Evolutionary conservation across 2,888 invertebrate species (phyloP).

Genomic region (Drosophila meridiana): DNA sequence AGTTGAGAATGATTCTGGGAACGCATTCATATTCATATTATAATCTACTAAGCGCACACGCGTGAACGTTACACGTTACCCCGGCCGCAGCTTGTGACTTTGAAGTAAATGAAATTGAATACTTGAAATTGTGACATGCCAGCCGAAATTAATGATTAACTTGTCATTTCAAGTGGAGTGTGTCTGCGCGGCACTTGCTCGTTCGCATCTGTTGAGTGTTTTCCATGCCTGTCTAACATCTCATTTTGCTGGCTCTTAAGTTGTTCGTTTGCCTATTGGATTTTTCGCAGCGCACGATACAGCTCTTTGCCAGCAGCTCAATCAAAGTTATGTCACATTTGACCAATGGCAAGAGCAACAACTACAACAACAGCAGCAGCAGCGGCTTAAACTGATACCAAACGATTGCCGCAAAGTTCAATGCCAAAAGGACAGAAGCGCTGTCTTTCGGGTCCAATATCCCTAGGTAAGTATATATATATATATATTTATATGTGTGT

Average conservation of each 20-base stretch:
- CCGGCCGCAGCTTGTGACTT: slow-evolving; percentile 27
- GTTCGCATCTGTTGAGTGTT: slow-evolving; percentile 23
- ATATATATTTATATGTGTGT: neutral
- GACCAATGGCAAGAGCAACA: slow-evolving; percentile 29
- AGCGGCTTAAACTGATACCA: slow-evolving; percentile 19
- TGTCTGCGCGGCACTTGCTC: slow-evolving; percentile 5
- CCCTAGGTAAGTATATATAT: slow-evolving; percentile 1
- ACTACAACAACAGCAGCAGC: neutral
- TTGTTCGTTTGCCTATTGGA: slow-evolving; percentile 75
- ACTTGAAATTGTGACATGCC: slow-evolving; percentile 79
- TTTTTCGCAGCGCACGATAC: slow-evolving; percentile 23
- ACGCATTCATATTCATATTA: neutral
- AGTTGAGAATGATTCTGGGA: slow-evolving; percentile 9
- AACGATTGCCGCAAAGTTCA: slow-evolving; percentile 38
- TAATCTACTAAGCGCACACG: neutral
- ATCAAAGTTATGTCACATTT: slow-evolving; percentile 71
- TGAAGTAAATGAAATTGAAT: slow-evolving; percentile 76
- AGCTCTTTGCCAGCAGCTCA: slow-evolving; percentile 40
- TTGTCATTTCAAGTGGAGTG: slow-evolving; percentile 61
- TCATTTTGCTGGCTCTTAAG: slow-evolving; percentile 71
- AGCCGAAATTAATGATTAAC: slow-evolving; percentile 79
- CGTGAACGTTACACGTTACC: neutral
- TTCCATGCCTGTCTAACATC: slow-evolving; percentile 60
- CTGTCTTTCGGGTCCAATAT: slow-evolving; percentile 3
- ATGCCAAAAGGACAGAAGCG: slow-evolving; percentile 30